Base-by-base conservation (phyloP, 1,140 invertebrate genomes). In the Heliconius himera region DNA sequence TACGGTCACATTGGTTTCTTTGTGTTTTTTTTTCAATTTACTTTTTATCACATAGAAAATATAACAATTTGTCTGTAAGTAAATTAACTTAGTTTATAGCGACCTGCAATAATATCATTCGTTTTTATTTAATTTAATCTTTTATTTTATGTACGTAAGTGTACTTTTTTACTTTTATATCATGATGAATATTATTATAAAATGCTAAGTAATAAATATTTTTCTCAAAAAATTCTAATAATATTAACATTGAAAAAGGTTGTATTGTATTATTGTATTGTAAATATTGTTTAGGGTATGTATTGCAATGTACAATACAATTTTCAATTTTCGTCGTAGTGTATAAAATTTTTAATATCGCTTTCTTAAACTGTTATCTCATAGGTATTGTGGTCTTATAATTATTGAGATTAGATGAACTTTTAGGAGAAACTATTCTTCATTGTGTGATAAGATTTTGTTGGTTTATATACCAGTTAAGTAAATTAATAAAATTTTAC, bases 111-210 rank as follows among this genome's bases (percentile, higher is more conserved):
- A 66, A 66, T 66, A 29, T 56, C 20, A 56, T 70, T 74, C 46
- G 49, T 49, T 29, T 54, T 73, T 56, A 70, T 74, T 74, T 60
- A 74, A n/a, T 5, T 54, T 80, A 66, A 73, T 36, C 5, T 49
- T 26, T n/a, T 51, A 20, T 26, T 73, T 46, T 75, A 75, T 66
- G 60, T 66, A 66, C 60, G 22, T 22, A 26, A 22, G 20, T 26
- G 60, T 26, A 66, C 60, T 66, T 66, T 66, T 66, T 66, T 26
- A 66, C 22, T 66, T 66, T 66, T 66, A 66, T 66, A 66, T 66
- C 60, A 26, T 26, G 60, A 66, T 66, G 29, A 66, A 66, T 66
- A 66, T 66, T 16, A 22, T 66, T 66, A 66, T 66, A 66, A 66
- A 26, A 16, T 29, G 60, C 60, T 26, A 26, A 13, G 22, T 56